Base-by-base conservation (phyloP, 2,888 invertebrate genomes). In the Noctua pronuba region DNA sequence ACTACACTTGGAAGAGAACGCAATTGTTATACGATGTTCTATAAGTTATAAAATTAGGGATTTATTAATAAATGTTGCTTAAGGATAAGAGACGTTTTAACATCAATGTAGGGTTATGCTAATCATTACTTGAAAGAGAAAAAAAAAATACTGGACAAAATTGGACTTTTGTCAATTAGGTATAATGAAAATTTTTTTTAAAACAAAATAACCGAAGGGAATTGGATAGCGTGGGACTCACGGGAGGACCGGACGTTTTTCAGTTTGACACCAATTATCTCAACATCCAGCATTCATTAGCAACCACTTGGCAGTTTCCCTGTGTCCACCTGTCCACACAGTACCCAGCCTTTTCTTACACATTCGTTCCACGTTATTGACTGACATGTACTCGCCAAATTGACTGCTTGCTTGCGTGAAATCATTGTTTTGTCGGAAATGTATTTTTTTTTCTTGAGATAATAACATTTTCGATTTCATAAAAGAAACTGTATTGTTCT, bases 361-460 rank as follows among this genome's bases (percentile, higher is more conserved):
- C 24, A 66, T 66, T 74, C 52, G 35, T 75, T 68, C 35, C 68
- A 66, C 28, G 31, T 41, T 44, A 28, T 55, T 31, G 64, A 64
- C 24, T 70, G 41, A 62, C 44, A 77, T 44, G 62, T 62, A 62
- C 60, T 66, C 46, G 11, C 52, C 31, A 64, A 71, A 64, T 71
- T 66, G 62, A 8, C 55, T 49, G 38, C 24, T 58, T 31, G 21
- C 44, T 44, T 31, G 28, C 44, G 21, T 68, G 79, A 79, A 79
- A 67, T 68, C 83, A 69, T 75, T 83, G 71, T 79, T 72, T 75
- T 60, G 71, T 31, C 41, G n/a, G 4, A n/a, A 65, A 65, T 67
- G 24, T 65, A 71, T 65, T 84, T 21, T 73, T 21, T 73, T 83
- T 73, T 83, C 69, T 58, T 60, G 13, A 55, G 70, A 1, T 52